Evolutionary conservation across 2,797 vertebrate species (phyloP).

Genomic region (Thamnophis elegans): DNA sequence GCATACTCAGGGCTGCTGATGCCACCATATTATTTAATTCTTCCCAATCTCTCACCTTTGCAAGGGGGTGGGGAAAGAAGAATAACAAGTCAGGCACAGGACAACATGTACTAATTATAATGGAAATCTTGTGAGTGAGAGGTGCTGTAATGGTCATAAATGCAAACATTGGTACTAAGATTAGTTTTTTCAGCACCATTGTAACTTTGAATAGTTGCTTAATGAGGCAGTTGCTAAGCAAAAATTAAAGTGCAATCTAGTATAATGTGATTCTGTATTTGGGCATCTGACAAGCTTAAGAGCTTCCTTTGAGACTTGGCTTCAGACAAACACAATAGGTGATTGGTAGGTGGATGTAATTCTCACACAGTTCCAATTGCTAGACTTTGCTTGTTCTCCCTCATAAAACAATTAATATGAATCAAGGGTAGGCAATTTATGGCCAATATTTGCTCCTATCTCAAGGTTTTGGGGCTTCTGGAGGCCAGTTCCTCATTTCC

Average conservation of each 20-base stretch:
- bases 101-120: neutral
- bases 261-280: neutral
- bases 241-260: neutral
- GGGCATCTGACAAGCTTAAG: neutral
- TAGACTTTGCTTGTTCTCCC: neutral
- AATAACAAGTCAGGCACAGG: neutral
- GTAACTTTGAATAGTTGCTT: neutral
- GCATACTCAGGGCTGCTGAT: neutral
- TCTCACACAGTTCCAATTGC: neutral
- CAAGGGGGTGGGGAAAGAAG: neutral
- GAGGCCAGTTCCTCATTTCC: neutral
- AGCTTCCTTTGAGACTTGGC: neutral
- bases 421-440: neutral
- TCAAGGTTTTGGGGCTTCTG: neutral
- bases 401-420: neutral
- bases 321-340: neutral
- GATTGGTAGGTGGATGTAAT: neutral
- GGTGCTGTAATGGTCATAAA: neutral
- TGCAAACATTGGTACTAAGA: neutral
- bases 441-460: neutral
- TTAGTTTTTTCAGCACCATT: neutral
- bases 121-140: neutral
- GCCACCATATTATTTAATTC: neutral
- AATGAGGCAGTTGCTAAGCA: neutral
- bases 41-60: neutral